Evolutionary conservation across 2,888 invertebrate species (phyloP), one percentile per base, ranked within the genome.

Genomic region (Notocelia uddmanniana): DNA sequence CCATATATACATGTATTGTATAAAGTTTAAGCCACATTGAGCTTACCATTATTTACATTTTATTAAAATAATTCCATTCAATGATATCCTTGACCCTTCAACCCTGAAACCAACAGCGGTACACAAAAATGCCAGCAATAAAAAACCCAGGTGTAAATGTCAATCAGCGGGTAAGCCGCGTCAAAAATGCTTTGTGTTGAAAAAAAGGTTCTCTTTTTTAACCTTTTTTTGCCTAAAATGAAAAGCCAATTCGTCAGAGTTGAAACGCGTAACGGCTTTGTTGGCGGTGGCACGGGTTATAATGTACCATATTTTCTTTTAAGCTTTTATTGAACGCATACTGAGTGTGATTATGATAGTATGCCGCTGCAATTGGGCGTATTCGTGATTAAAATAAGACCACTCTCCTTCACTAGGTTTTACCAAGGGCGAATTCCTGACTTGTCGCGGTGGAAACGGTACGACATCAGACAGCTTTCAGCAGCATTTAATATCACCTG

Each of bases 241-340:
- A 74, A 78, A 80, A 70, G 74, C 74, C 79, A 74, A 79, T 79
- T 76, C 76, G 78, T 79, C 78, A 78, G 73, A 76, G 73, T 70
- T 75, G 73, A 73, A 74, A 74, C 74, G 74, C 74, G 54, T 63
- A 73, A 69, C 37, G 31, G 59, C 71, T 70, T 74, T 74, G 74
- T 70, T 70, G 55, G n/a, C 18, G 66, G 55, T 45, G 52, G 23
- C 45, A 54, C 21, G 60, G 58, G 31, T 41, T 73, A 48, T 69
- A 60, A 54, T 67, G 60, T 55, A 64, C 59, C 45, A 26, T 23
- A 50, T 57, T 37, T 69, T 64, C 19, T 52, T 52, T 6, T 23
- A 68, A 26, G 26, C 8, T 55, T 21, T 50, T 19, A 3, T 11
- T 19, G 9, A n/a, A n/a, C 26, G 15, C 26, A 23, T 55, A n/a